Percentiles rank a stretch among this genome's conserved stretches.
Conservation (phyloP, 2,888 invertebrate genomes). For the Spilosoma lubricipeda region DNA sequence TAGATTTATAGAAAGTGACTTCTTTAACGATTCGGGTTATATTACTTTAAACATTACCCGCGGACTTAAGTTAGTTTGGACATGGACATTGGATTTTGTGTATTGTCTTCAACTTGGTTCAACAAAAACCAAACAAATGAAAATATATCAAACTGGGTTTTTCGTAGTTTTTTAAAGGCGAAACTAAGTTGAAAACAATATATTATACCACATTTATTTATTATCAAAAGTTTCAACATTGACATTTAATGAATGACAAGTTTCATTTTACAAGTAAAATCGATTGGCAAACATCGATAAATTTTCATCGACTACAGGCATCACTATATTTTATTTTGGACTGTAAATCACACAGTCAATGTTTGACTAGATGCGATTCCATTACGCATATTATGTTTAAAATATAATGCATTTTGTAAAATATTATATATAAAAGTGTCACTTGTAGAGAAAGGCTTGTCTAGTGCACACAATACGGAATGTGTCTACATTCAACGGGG, state of each 20-base stretch:
- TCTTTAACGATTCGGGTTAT: conserved; percentile 59
- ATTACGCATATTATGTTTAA: conserved; percentile 23
- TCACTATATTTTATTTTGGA: conserved; percentile 45
- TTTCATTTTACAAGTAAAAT: conserved; percentile 36
- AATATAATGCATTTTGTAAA: conserved; percentile 27
- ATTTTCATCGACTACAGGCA: conserved; percentile 36
- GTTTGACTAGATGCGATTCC: conserved; percentile 56
- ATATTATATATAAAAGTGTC: conserved; percentile 36
- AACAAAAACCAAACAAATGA: neutral
- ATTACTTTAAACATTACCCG: conserved; percentile 48
- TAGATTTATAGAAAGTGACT: conserved; percentile 70
- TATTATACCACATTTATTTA: conserved; percentile 25
- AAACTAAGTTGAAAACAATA: conserved; percentile 32
- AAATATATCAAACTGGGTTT: neutral
- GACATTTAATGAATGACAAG: conserved; percentile 50
- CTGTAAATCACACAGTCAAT: conserved; percentile 34
- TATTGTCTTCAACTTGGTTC: conserved; percentile 24
- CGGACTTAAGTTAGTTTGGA: conserved; percentile 40
- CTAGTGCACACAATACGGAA: conserved; percentile 31
- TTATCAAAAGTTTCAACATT: conserved; percentile 41
- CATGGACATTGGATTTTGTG: conserved; percentile 34
- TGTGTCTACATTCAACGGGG: conserved; percentile 27
- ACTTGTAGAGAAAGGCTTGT: conserved; percentile 32
- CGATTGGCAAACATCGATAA: conserved; percentile 45
- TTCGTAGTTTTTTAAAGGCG: neutral